Conservation (phyloP, 1,140 invertebrate genomes). For the Magallana ariakensis region DNA sequence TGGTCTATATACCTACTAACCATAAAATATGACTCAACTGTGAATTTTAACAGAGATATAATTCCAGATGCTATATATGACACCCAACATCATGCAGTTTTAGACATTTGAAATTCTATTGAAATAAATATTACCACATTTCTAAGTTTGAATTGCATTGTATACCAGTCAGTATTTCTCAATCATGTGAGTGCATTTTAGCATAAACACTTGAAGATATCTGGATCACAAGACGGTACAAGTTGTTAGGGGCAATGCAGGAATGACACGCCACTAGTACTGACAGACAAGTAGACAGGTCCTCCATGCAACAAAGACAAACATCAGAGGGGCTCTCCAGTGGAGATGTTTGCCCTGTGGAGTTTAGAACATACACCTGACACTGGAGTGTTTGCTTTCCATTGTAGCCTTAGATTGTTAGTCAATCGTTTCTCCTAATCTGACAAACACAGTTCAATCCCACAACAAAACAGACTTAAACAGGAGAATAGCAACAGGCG, state of each 20-base stretch:
- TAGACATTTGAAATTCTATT: no score
- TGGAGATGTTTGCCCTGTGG: slow-evolving; percentile 22
- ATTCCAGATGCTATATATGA: no score
- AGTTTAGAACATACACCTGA: slow-evolving; percentile 32
- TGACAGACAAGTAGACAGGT: slow-evolving; percentile 15
- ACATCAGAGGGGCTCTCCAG: not conserved
- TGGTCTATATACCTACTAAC: no score
- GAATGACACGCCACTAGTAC: not conserved
- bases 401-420: slow-evolving; percentile 16
- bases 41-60: no score
- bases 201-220: not conserved
- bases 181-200: no score
- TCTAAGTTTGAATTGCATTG: no score
- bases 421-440: slow-evolving; percentile 32
- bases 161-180: no score
- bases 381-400: slow-evolving; percentile 12
- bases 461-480: not conserved
- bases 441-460: slow-evolving; percentile 9
- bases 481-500: slow-evolving; percentile 3
- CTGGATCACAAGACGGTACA: not conserved
- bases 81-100: no score
- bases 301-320: slow-evolving; percentile 27
- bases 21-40: no score
- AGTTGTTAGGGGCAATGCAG: not conserved
- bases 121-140: no score